Base-by-base conservation (phyloP, 2,797 vertebrate genomes). In the Siniperca obscura region DNA sequence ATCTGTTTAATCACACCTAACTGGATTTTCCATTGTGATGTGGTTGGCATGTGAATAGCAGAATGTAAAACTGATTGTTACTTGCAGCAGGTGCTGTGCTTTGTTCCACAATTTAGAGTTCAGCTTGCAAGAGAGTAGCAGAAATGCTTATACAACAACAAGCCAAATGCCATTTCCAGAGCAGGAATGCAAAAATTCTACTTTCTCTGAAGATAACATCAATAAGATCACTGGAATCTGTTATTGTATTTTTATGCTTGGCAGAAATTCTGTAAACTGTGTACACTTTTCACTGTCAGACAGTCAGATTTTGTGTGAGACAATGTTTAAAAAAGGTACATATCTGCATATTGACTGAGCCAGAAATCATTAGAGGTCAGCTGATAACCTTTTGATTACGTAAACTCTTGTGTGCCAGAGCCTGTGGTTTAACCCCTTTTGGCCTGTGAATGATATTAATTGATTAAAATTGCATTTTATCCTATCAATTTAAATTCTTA, bases 281-380 rank as follows among this genome's bases (percentile, higher is more conserved):
- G 40, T 4, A n/a, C 1, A 8, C 53, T 17, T 40, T 61, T 22
- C 30, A 66, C 8, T 21, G 34, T 50, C 16, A 61, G 12, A 34
- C 5, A 21, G 42, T 50, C 25, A 60, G 40, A 65, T 25, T 59
- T 14, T 42, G 8, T 5, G n/a, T n/a, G 25, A 74, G n/a, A 59
- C 70, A 22, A 14, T 2, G 27, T 19, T 44, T 12, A 53, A 4
- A 30, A 56, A 67, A 69, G 36, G 64, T 21, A 5, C n/a, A 30
- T 38, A 78, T 76, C 56, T 75, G 70, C 70, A 76, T 79, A 27
- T 14, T 52, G 25, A 70, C 40, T 61, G 48, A 57, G 14, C 11
- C 17, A 59, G 10, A 70, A 46, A 70, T 70, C 59, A 40, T 78
- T 36, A 74, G n/a, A 80, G n/a, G 53, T 74, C 21, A 53, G 22